Base-by-base conservation (phyloP, 1,140 invertebrate genomes). In the Brachystomella parvula region DNA sequence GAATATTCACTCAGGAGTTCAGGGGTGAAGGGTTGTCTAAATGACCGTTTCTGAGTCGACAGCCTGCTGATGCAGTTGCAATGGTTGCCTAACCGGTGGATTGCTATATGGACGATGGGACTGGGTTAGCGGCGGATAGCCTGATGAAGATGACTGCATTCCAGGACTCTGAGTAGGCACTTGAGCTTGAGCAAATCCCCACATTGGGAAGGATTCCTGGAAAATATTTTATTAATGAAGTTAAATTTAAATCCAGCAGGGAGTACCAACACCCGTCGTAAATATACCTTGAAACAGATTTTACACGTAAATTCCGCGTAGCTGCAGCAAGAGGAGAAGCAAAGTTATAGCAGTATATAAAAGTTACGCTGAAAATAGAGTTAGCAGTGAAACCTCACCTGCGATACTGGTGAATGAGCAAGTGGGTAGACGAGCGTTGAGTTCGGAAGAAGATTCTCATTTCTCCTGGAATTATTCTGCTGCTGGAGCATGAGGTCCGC, bases 141-240 rank as follows among this genome's bases (percentile, higher is more conserved):
- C 21, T 59, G 63, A 35, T 67, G 65, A 12, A 35, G 58, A n/a
- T 9, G 2, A 53, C 47, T 39, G 47, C 29, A 29, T 29, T 49
- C 58, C 47, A 2, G 28, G 59, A 47, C 65, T 69, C 21, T 12
- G 24, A 19, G 65, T 49, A 61, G 70, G 67, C 56, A 66, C 64
- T 59, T 72, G 67, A 44, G 64, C 61, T 62, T 68, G 66, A 53
- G 64, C 61, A 17, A 72, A 30, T 24, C 67, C 70, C 70, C 70
- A 72, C 70, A 72, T 72, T 57, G 70, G 70, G 33, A 69, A 72
- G 1, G 70, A 72, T 29, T 72, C 70, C 70, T 72, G 35, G 15
- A 59, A 53, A 57, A 47, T 29, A 65, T 49, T 59, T 29, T 3
- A 59, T 29, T 15, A 53, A 26, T 53, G 6, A 44, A 30, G 30